Conservation (phyloP, 2,888 invertebrate genomes). For the Helobdella robusta region DNA sequence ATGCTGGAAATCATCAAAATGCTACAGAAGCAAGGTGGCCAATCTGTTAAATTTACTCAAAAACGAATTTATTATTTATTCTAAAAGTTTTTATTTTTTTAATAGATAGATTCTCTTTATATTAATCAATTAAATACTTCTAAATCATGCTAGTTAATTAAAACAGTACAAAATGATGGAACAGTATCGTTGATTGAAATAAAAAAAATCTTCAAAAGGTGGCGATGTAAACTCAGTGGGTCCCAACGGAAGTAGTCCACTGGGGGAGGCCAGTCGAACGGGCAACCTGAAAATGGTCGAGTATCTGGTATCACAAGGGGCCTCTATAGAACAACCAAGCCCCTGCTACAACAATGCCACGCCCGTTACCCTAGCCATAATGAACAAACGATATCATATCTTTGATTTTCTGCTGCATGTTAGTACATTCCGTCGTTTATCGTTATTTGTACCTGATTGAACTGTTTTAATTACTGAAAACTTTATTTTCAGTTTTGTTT, state of each 20-base stretch:
- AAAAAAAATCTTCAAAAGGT: too few relatives aligned
- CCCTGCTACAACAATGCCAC: conserved; percentile 33
- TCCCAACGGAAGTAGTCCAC: conserved; percentile 31
- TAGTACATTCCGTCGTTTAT: background rate
- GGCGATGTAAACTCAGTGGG: conserved; percentile 33
- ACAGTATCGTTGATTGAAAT: too few relatives aligned
- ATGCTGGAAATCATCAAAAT: conserved; percentile 28
- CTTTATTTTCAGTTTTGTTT: too few relatives aligned
- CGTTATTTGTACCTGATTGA: too few relatives aligned
- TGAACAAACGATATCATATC: conserved; percentile 24
- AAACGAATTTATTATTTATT: too few relatives aligned
- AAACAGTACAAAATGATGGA: too few relatives aligned
- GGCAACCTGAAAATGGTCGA: conserved; percentile 32
- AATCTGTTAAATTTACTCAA: too few relatives aligned
- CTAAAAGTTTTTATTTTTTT: too few relatives aligned
- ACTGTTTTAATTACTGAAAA: too few relatives aligned
- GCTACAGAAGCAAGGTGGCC: conserved; percentile 28
- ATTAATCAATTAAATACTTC: too few relatives aligned
- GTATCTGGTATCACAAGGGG: conserved; percentile 30
- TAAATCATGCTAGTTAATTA: too few relatives aligned
- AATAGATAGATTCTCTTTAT: too few relatives aligned
- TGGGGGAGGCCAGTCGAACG: conserved; percentile 32
- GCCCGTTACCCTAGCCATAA: conserved; percentile 32
- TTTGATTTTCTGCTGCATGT: conserved; percentile 33
- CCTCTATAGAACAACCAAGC: conserved; percentile 30